Evolutionary conservation across 1,140 invertebrate genomes (phyloP), one percentile per base, ranked within the genome.

Genomic region (Drosophila willistoni): DNA sequence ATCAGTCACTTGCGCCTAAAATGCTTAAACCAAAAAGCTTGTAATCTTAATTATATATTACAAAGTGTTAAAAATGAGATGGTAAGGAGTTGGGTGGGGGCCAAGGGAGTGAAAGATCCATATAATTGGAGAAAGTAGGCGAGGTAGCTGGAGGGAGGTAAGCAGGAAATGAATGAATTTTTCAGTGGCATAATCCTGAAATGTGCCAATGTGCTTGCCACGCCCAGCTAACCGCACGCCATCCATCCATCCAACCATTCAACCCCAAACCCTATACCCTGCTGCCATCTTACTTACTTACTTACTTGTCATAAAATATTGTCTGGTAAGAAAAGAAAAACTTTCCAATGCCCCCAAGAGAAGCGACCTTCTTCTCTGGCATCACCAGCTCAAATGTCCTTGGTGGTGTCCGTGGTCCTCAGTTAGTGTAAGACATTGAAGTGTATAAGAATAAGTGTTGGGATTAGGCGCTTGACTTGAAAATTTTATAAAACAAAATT

Each of bases 401-500:
- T 33, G 42, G 68, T n/a, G n/a, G n/a, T n/a, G n/a, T 60, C 42
- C 55, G 47, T 44, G 17, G 17, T 22, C 10, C 67, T 68, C 66
- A 59, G 77, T 67, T 82, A 82, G 84, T 80, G 79, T 73, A 75
- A 83, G 79, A 87, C 83, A 89, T 87, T 87, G 83, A 87, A 87
- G 84, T 89, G 84, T 87, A 89, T 87, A 89, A 89, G 84, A 89
- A 89, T 89, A 89, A 89, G 84, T 89, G 85, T 89, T 89, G 84
- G 84, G 84, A 89, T 89, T 90, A 89, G 84, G 77, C 84, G 84
- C 84, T 89, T 89, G 84, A 89, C 84, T 89, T 89, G 84, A 89
- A 89, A 89, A 89, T 87, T 87, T 89, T 87, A 87, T 89, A 89
- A 89, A 89, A 89, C 85, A 89, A 89, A 89, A 89, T 89, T 89